A percentile compares a stretch with the other conserved stretches of the same genome.
Conservation (phyloP, 2,797 vertebrate genomes). For the Spheniscus humboldti region DNA sequence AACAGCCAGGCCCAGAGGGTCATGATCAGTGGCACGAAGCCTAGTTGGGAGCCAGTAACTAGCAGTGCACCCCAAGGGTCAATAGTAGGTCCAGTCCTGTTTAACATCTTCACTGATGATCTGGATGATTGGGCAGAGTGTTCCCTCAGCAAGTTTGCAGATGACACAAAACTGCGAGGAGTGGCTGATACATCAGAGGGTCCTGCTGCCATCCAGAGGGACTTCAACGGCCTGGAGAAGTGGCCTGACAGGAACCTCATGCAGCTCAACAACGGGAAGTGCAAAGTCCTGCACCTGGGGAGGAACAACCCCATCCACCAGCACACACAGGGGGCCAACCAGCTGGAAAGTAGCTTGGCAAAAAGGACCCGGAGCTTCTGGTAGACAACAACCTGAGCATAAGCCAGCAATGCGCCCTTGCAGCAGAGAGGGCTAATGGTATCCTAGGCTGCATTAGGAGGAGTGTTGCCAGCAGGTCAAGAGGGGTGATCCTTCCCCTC, state of each 20-base stretch:
- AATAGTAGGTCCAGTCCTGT: background rate
- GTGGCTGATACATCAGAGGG: background rate
- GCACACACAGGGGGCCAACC: fast-evolving
- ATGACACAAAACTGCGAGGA: background rate
- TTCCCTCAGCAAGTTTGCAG: background rate
- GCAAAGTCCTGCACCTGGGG: background rate
- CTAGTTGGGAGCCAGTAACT: background rate
- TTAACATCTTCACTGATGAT: background rate
- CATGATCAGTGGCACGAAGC: background rate
- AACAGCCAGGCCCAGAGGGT: background rate
- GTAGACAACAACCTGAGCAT: background rate
- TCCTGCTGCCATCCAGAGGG: background rate
- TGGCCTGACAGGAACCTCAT: background rate
- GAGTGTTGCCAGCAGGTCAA: background rate
- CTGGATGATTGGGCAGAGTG: background rate
- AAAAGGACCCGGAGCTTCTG: background rate
- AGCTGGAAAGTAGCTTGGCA: background rate
- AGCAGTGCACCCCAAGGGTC: background rate
- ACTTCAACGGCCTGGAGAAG: background rate
- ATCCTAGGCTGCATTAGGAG: background rate
- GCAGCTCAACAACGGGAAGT: background rate
- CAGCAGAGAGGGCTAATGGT: background rate
- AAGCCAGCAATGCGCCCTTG: background rate
- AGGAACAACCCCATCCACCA: background rate
- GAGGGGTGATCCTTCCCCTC: too few species aligned